Evolutionary conservation across 2,888 invertebrate species (phyloP).

Genomic region (Monopis laevigella): DNA sequence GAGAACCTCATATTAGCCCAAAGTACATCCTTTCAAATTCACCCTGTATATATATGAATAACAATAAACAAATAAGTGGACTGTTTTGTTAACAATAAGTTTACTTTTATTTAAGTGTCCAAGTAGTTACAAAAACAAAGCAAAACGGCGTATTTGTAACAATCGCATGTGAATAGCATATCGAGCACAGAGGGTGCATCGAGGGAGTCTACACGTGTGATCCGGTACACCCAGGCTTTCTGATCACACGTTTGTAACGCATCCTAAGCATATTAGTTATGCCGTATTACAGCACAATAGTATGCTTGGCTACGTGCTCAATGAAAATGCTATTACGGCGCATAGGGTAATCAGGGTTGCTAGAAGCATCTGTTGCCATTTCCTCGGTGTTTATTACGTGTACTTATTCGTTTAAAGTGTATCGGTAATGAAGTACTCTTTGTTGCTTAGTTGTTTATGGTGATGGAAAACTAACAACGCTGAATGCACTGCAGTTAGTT

Average conservation of each 20-base stretch:
- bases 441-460: too few relatives aligned
- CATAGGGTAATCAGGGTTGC: conserved; percentile 6
- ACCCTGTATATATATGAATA: too few relatives aligned
- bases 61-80: too few relatives aligned
- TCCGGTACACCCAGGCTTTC: conserved; percentile 11
- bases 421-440: too few relatives aligned
- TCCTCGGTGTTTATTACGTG: background rate
- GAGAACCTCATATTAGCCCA: too few relatives aligned
- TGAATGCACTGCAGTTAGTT: too few relatives aligned
- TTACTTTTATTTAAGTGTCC: too few relatives aligned
- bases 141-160: background rate
- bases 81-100: too few relatives aligned
- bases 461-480: too few relatives aligned
- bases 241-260: conserved; percentile 10
- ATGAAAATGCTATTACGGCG: conserved; percentile 8
- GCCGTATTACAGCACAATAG: conserved; percentile 14
- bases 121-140: conserved; percentile 4
- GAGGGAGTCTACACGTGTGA: conserved; percentile 11
- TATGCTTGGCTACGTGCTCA: conserved; percentile 3
- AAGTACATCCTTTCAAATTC: too few relatives aligned
- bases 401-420: background rate
- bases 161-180: background rate
- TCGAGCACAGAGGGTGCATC: conserved; percentile 1
- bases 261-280: conserved; percentile 12
- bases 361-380: conserved; percentile 11